A percentile compares a stretch with the other conserved stretches of the same genome.
phyloP scores from a whole-genome alignment of 2,888 invertebrate genomes.

The Meteorus colon region DNA sequence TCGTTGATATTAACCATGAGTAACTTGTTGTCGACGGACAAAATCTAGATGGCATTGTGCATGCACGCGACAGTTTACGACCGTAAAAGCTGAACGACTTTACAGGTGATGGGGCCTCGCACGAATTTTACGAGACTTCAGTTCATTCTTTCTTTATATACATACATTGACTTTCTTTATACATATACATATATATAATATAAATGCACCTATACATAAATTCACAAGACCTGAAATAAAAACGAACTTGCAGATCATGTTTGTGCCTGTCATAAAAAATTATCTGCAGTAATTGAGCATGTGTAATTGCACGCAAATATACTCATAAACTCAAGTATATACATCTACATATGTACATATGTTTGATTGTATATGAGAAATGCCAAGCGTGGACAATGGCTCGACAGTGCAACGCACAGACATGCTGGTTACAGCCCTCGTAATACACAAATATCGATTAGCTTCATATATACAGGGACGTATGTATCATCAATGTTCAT shows the following conservation, averaged over 20 bases:
- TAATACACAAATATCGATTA: slow-evolving; percentile 1
- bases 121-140: slow-evolving; percentile 40
- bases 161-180: neutral
- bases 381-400: neutral
- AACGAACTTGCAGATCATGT: slow-evolving; percentile 2
- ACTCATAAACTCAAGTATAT: slow-evolving; percentile 20
- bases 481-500: slow-evolving; percentile 19
- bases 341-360: slow-evolving; percentile 4
- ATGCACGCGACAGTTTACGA: slow-evolving; percentile 53
- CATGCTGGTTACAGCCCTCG: neutral
- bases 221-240: neutral
- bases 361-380: slow-evolving; percentile 17
- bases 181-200: neutral
- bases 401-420: neutral
- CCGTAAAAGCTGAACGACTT: slow-evolving; percentile 50
- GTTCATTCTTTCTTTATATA: slow-evolving; percentile 24
- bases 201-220: neutral
- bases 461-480: neutral
- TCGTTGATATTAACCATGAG: slow-evolving; percentile 27
- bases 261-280: neutral
- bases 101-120: slow-evolving; percentile 49
- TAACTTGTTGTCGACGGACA: slow-evolving; percentile 43
- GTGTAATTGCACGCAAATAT: slow-evolving; percentile 5
- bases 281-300: slow-evolving; percentile 11
- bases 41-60: slow-evolving; percentile 33